phyloP scores from a whole-genome alignment of 2,888 invertebrate genomes.

The Miltochrista miniata region DNA sequence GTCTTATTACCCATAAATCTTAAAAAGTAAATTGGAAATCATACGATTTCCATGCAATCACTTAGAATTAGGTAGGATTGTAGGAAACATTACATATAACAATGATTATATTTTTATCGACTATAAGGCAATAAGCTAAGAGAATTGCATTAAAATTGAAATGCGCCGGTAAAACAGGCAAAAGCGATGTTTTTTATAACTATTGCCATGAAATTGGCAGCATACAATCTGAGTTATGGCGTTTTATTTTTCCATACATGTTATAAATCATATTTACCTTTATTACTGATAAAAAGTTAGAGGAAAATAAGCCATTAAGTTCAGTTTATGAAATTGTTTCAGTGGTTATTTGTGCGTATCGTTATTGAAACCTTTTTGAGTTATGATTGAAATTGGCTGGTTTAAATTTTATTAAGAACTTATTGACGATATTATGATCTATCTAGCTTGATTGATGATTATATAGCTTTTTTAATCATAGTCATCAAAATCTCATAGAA shows the following conservation, averaged over 20 bases:
- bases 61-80: conserved; percentile 19
- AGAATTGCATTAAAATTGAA: conserved; percentile 50
- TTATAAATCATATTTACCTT: conserved; percentile 37
- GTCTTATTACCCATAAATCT: conserved; percentile 2
- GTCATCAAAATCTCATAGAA: too few species aligned
- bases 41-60: conserved; percentile 14
- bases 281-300: conserved; percentile 38
- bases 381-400: not conserved
- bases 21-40: conserved; percentile 8
- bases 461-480: too few species aligned
- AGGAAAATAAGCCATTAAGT: conserved; percentile 28
- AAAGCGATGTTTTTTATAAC: conserved; percentile 41
- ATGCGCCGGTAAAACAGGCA: conserved; percentile 47
- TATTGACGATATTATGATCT: not conserved
- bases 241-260: conserved; percentile 41
- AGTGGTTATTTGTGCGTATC: conserved; percentile 8
- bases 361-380: conserved; percentile 2
- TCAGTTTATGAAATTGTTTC: conserved; percentile 21
- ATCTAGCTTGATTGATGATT: too few species aligned
- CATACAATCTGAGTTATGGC: conserved; percentile 33
- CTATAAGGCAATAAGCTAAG: conserved; percentile 39
- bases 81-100: conserved; percentile 18
- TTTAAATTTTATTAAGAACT: not conserved
- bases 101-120: conserved; percentile 36
- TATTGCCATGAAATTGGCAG: conserved; percentile 51